phyloP scores from a whole-genome alignment of 2,797 vertebrate genomes.

The Esox lucius region DNA sequence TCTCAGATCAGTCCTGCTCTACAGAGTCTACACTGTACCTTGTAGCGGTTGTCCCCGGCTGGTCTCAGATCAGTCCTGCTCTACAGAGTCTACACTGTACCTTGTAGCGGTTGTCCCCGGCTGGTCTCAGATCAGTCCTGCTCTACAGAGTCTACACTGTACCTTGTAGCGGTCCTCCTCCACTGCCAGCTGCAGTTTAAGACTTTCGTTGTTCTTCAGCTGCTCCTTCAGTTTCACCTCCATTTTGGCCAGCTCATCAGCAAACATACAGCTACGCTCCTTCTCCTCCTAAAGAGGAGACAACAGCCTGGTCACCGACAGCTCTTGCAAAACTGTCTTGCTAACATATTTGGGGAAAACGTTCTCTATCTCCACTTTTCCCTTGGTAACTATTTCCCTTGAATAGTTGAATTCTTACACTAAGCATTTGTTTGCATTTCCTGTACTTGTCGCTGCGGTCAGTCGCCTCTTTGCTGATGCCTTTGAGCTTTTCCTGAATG shows the following conservation, averaged over 20 bases:
- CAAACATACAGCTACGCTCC: slow-evolving; percentile 86
- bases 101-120: slow-evolving; percentile 77
- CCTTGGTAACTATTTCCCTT: background rate
- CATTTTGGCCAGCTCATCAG: slow-evolving; percentile 91
- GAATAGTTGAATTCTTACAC: slow-evolving; percentile 76
- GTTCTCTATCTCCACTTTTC: background rate
- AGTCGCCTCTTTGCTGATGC: slow-evolving; percentile 88
- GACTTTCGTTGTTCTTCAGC: slow-evolving; percentile 84
- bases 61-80: background rate
- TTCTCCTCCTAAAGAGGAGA: slow-evolving; percentile 84
- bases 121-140: background rate
- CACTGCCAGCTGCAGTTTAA: slow-evolving; percentile 86
- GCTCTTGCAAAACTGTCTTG: background rate
- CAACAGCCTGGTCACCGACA: background rate
- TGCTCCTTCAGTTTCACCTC: slow-evolving; percentile 95
- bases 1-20: background rate
- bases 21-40: too few species aligned
- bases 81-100: slow-evolving; percentile 58
- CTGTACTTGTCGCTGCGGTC: slow-evolving; percentile 94
- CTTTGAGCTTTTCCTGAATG: slow-evolving; percentile 88
- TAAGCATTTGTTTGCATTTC: slow-evolving; percentile 91
- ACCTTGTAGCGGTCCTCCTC: slow-evolving; percentile 90
- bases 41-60: background rate
- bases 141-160: slow-evolving; percentile 44
- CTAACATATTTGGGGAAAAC: background rate